These are phyloP conservation scores for Oopsacas minuta DNA, from an alignment of 37 sponge, comb jelly and placozoan species.

Conservation along the genomic window DNA sequence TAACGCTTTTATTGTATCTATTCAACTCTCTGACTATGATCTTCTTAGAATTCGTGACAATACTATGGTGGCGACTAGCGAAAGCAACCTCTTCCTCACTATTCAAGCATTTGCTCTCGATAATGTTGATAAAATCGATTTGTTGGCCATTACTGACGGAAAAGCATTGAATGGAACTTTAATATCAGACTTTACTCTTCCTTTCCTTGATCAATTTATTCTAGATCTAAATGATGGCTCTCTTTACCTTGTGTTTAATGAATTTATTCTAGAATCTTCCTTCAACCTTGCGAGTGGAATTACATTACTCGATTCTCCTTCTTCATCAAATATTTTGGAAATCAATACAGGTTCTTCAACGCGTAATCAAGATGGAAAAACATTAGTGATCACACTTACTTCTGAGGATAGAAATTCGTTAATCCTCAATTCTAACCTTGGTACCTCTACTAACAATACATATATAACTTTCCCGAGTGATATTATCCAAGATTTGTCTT, in stretches of 20 bases:
- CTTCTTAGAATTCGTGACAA: constrained; percentile 53
- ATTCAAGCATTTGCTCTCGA: constrained; percentile 87
- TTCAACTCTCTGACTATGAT: constrained; percentile 57
- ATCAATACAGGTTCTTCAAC: background rate
- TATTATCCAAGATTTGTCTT: constrained; percentile 48
- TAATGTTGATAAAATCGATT: constrained; percentile 61
- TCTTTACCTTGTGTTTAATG: constrained; percentile 39
- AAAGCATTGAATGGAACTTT: constrained; percentile 59
- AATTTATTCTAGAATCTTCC: constrained; percentile 42
- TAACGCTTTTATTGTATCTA: constrained; percentile 53
- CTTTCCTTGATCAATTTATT: constrained; percentile 33
- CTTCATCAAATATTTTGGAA: background rate
- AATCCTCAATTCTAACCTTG: constrained; percentile 24
- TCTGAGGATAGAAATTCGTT: constrained; percentile 16
- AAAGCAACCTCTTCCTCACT: constrained; percentile 45
- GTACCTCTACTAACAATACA: constrained; percentile 30
- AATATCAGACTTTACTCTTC: constrained; percentile 45
- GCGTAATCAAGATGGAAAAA: background rate
- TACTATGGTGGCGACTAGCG: constrained; percentile 45
- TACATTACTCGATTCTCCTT: background rate
- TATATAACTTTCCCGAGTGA: constrained; percentile 26
- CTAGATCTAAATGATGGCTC: constrained; percentile 57
- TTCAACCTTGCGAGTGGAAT: constrained; percentile 23
- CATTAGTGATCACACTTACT: background rate
- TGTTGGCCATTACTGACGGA: constrained; percentile 80